phyloP scores from a whole-genome alignment of 2,888 invertebrate species.

The Steinernema carpocapsae region DNA sequence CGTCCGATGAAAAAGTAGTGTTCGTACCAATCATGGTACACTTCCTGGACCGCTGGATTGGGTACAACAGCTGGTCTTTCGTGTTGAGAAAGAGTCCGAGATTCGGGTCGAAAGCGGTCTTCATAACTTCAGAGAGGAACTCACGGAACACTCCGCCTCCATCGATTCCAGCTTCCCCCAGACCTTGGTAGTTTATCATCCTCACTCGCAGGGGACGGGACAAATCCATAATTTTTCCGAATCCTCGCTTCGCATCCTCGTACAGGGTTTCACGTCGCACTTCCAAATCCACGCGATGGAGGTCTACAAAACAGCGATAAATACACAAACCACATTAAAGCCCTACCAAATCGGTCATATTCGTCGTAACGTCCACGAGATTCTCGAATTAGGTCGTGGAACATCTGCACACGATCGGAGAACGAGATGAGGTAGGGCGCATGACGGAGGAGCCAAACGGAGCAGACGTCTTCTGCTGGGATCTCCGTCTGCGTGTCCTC shows the following conservation, averaged over 20 bases:
- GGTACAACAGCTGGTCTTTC: conserved; percentile 89
- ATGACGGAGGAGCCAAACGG: conserved; percentile 85
- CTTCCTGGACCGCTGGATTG: conserved; percentile 86
- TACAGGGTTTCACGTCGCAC: conserved; percentile 85
- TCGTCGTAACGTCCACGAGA: conserved; percentile 76
- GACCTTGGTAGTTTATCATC: conserved; percentile 81
- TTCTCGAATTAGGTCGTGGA: conserved; percentile 70
- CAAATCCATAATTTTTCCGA: not conserved
- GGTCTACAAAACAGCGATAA: not conserved
- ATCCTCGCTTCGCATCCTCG: conserved; percentile 69
- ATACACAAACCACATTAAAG: not conserved
- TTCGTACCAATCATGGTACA: conserved; percentile 68
- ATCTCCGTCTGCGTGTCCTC: not conserved
- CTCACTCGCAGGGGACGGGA: conserved; percentile 76
- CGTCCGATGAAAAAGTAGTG: conserved; percentile 94
- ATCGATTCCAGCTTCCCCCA: conserved; percentile 94
- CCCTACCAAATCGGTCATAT: not conserved
- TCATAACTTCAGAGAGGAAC: conserved; percentile 88
- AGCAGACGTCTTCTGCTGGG: conserved; percentile 71
- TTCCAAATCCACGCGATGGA: conserved; percentile 43
- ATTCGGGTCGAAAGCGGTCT: conserved; percentile 69
- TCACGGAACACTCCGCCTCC: conserved; percentile 92
- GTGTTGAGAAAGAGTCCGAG: conserved; percentile 86
- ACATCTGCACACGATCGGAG: conserved; percentile 76
- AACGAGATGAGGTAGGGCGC: conserved; percentile 93